phyloP scores from a whole-genome alignment of 2,888 invertebrate species.

The Orthosia gothica region DNA sequence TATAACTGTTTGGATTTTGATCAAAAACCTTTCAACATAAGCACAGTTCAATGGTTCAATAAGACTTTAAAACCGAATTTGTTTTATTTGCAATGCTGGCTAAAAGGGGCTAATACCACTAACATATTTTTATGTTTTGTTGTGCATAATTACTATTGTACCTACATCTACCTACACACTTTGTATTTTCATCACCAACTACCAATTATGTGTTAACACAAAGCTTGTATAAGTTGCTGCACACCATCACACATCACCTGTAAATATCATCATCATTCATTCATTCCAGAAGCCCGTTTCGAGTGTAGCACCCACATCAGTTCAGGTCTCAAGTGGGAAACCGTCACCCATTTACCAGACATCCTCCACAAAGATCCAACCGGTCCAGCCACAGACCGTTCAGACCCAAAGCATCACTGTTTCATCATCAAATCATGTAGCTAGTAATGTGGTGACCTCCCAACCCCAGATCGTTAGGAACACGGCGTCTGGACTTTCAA shows the following conservation, averaged over 20 bases:
- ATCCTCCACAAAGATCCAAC: slow-evolving; percentile 95
- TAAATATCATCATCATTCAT: slow-evolving; percentile 89
- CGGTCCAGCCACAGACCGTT: slow-evolving; percentile 95
- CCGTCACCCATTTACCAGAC: slow-evolving; percentile 95
- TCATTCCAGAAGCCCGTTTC: slow-evolving; percentile 96
- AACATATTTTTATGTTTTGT: background rate
- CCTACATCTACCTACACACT: background rate
- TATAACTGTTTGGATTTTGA: background rate
- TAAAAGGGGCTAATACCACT: background rate
- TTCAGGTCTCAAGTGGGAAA: slow-evolving; percentile 93
- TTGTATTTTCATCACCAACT: slow-evolving; percentile 9
- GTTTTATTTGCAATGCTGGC: background rate
- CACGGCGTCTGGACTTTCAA: slow-evolving; percentile 89
- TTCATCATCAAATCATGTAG: slow-evolving; percentile 85
- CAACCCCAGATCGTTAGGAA: slow-evolving; percentile 90
- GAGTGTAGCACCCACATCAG: slow-evolving; percentile 96
- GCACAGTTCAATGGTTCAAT: background rate
- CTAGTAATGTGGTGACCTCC: slow-evolving; percentile 87
- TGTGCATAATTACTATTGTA: background rate
- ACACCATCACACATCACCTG: slow-evolving; percentile 78
- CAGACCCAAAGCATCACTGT: slow-evolving; percentile 85
- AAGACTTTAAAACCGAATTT: background rate
- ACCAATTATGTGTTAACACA: slow-evolving; percentile 5
- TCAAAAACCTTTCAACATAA: background rate
- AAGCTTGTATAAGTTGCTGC: slow-evolving; percentile 59